These are phyloP conservation scores for Malacosoma neustria DNA, from an alignment of 2,888 invertebrate species.

Conservation along the genomic window DNA sequence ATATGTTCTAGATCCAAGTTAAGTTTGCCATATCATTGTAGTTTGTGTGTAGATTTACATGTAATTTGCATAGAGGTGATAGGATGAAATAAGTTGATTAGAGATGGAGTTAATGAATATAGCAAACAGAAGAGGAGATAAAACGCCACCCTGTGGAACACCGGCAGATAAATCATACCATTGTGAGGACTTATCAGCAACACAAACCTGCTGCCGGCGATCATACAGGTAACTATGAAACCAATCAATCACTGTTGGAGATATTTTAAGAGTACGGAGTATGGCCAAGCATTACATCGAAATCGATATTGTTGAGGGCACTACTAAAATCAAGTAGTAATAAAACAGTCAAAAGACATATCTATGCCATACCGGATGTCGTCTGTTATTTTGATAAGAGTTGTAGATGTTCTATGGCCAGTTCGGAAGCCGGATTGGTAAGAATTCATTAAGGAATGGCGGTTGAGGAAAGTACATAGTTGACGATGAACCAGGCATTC, in stretches of 20 bases:
- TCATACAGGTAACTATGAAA: slow-evolving; percentile 5
- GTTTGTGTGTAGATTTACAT: slow-evolving; percentile 13
- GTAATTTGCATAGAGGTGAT: slow-evolving; percentile 5
- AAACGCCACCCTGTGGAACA: not conserved
- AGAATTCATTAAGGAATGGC: too few species aligned
- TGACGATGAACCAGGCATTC: not conserved
- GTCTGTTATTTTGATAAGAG: too few species aligned
- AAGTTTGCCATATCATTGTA: too few species aligned
- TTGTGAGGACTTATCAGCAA: not conserved
- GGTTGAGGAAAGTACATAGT: not conserved
- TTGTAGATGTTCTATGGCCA: too few species aligned
- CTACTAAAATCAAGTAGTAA: not conserved
- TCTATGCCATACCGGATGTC: too few species aligned
- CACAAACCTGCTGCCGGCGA: slow-evolving; percentile 1
- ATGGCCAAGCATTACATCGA: not conserved
- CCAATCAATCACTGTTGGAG: slow-evolving; percentile 3
- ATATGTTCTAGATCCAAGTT: too few species aligned
- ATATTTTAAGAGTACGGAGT: slow-evolving; percentile 4
- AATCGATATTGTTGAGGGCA: slow-evolving; percentile 3
- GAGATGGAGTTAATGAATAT: slow-evolving; percentile 5
- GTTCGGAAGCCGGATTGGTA: too few species aligned
- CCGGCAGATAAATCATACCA: slow-evolving; percentile 2
- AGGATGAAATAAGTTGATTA: slow-evolving; percentile 2
- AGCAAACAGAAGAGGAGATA: slow-evolving; percentile 3
- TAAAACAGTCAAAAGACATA: not conserved